A percentile compares a stretch with the other conserved stretches of the same genome.
Evolutionary conservation across 37 sponge, comb jelly and placozoan species (phyloP).

Genomic region (Lycopodina hypogea): DNA sequence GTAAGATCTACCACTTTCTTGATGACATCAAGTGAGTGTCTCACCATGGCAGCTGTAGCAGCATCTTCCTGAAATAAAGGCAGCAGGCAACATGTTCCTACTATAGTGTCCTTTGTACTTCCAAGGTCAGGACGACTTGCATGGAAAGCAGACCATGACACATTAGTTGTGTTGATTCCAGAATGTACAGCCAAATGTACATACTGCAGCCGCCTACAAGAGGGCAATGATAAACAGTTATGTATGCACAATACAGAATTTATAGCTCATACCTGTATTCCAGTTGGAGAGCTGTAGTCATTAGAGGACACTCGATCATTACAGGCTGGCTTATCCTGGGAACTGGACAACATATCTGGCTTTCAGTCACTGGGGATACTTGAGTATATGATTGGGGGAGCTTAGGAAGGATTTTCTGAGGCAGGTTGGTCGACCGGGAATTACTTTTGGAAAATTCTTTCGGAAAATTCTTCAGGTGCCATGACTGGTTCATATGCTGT

Average conservation of each 20-base stretch:
- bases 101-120: too few relatives aligned
- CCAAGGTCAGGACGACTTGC: too few relatives aligned
- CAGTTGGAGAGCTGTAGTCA: neutral
- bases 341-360: neutral
- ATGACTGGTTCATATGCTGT: neutral
- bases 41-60: slow-evolving; percentile 9
- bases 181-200: too few relatives aligned
- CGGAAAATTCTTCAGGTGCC: neutral
- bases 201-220: neutral
- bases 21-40: slow-evolving; percentile 1
- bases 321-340: neutral
- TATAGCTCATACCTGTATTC: slow-evolving; percentile 1
- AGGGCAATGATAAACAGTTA: neutral
- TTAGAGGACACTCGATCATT: too few relatives aligned
- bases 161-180: too few relatives aligned
- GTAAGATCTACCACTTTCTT: neutral
- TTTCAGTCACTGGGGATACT: slow-evolving; percentile 1
- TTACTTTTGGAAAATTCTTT: too few relatives aligned
- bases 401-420: neutral
- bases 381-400: neutral
- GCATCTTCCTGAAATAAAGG: slow-evolving; percentile 3
- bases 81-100: neutral
- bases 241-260: too few relatives aligned
- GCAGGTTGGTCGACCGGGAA: neutral
- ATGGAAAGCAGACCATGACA: too few relatives aligned